Base-by-base conservation (phyloP, 2,797 vertebrate species). In the Macropus fuliginosus region DNA sequence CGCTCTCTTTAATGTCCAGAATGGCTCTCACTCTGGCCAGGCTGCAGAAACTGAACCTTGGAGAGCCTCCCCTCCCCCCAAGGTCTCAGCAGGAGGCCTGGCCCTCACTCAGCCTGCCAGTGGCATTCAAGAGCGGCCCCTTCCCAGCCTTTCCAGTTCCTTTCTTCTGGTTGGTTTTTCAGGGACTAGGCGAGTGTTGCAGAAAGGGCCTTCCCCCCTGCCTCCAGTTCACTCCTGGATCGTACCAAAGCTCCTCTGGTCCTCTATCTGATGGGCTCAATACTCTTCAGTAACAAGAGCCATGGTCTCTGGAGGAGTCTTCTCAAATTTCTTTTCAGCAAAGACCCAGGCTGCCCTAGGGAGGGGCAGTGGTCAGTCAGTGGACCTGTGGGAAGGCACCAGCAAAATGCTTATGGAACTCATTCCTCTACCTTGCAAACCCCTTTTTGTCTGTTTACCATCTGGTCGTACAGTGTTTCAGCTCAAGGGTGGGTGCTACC, bases 281-380 rank as follows among this genome's bases (percentile, higher is more conserved):
- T 0, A 0, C 90, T 94, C 90, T 87, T 95, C 91, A 28, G 96
- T 97, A 96, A 97, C 2, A 11, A 10, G 62, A 97, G 96, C 94
- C 55, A 56, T 3, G 1, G 52, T 21, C 18, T 92, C 54, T 14
- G 31, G 31, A 57, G 54, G 50, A 8, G 24, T 74, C 46, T 94
- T 56, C 91, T 97, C 54, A 0, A 54, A 62, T 95, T 97, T 96
- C 97, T 92, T 55, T 54, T 21, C 95, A 91, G 92, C 40, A 0
- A 74, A 40, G 0, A 5, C 34, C 27, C 92, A 54, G 52, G n/a
- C 34, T 40, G n/a, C 16, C n/a, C 66, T 74, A 74, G 66, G 66
- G 66, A 28, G 40, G 13, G 16, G 18, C 3, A n/a, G 94, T 14
- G 1, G 92, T 2, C 56, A 62, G 91, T 91, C 57, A 66, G n/a